Percentiles rank a stretch among this genome's conserved stretches.
phyloP scores from a whole-genome alignment of 2,888 invertebrate species.

The Spisula solida region DNA sequence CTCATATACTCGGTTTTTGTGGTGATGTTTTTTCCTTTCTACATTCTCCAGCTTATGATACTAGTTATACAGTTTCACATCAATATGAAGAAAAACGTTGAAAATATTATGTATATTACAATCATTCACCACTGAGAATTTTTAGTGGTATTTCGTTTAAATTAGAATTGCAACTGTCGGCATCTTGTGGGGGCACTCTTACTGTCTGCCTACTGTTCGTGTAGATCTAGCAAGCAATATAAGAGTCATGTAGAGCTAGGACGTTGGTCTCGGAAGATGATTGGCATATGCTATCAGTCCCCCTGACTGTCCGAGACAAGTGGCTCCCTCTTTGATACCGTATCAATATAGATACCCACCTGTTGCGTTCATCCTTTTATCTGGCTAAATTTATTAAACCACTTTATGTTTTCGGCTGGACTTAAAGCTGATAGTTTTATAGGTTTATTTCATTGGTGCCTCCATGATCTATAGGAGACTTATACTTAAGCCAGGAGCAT shows the following conservation, averaged over 20 bases:
- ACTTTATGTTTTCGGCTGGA: conserved; percentile 11
- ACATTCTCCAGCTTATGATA: not conserved
- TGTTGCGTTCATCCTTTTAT: not conserved
- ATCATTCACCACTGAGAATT: not conserved
- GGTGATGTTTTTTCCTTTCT: not conserved
- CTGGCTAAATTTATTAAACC: not conserved
- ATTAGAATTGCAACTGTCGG: not conserved
- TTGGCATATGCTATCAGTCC: not conserved
- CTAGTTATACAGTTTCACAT: not conserved
- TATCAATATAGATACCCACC: not conserved
- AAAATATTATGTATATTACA: not conserved
- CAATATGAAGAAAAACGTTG: not conserved
- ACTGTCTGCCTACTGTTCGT: not conserved
- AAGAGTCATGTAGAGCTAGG: too few relatives aligned
- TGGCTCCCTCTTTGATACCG: conserved; percentile 5
- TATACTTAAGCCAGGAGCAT: not conserved
- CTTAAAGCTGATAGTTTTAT: not conserved
- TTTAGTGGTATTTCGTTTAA: not conserved
- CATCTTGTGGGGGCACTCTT: not conserved
- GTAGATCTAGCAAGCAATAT: too few relatives aligned
- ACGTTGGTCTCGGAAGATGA: not conserved
- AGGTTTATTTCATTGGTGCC: conserved; percentile 10
- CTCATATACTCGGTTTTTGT: not conserved
- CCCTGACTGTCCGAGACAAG: not conserved
- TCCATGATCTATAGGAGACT: not conserved